These are phyloP conservation scores for Hirudo medicinalis DNA, from an alignment of 1,140 invertebrate species.

Conservation along the genomic window DNA sequence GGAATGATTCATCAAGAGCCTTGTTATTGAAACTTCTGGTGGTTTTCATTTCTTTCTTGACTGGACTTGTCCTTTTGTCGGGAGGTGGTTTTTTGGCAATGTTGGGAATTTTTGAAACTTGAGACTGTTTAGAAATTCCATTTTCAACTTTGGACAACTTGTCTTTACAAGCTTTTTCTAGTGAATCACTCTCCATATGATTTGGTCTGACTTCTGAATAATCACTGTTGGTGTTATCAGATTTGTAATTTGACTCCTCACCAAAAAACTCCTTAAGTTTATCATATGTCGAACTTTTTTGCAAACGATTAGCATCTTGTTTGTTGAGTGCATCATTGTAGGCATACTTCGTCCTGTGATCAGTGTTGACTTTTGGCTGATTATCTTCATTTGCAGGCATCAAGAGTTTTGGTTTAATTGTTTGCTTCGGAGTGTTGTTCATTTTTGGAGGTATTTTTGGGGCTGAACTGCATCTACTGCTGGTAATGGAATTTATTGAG, in stretches of 20 bases:
- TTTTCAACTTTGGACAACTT: neutral
- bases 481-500: neutral
- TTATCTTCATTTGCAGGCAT: neutral
- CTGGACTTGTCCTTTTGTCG: neutral
- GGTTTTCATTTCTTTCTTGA: neutral
- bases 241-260: conserved; percentile 16
- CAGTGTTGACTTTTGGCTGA: neutral
- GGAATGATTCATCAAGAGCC: neutral
- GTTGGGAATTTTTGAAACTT: conserved; percentile 1
- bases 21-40: neutral
- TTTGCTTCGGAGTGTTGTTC: neutral
- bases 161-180: neutral
- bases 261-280: conserved; percentile 10
- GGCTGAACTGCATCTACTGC: conserved; percentile 29
- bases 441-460: conserved; percentile 39
- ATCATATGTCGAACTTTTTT: conserved; percentile 5
- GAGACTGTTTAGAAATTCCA: neutral
- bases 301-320: conserved; percentile 19
- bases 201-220: neutral
- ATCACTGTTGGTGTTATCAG: conserved; percentile 22
- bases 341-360: neutral
- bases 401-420: neutral
- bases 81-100: conserved; percentile 5
- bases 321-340: conserved; percentile 22
- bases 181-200: neutral